Conservation (phyloP, 2,113 vertebrate genomes). For the Macquaria australasica region DNA sequence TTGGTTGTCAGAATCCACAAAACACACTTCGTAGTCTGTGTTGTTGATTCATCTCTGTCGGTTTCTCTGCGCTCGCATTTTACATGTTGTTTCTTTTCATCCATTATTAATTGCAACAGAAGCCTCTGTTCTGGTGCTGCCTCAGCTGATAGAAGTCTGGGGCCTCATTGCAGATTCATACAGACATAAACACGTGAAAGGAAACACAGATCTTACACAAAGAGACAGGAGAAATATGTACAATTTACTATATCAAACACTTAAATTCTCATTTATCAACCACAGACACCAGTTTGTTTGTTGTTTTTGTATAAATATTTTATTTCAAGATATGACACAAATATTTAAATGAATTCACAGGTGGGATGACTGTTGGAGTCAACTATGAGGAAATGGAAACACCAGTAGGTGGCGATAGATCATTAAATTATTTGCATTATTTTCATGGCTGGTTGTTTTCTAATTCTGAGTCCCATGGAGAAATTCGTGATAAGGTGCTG, state of each 20-base stretch:
- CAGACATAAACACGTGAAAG: constrained; percentile 25
- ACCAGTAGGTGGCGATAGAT: constrained; percentile 21
- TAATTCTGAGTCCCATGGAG: neutral
- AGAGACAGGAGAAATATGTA: neutral
- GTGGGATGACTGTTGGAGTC: neutral
- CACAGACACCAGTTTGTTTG: neutral
- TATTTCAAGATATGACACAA: constrained; percentile 73
- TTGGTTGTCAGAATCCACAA: constrained; percentile 28
- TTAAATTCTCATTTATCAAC: constrained; percentile 7
- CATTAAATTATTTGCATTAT: neutral
- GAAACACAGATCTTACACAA: neutral
- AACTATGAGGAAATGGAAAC: neutral
- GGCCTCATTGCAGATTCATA: constrained; percentile 25
- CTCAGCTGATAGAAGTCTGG: constrained; percentile 33
- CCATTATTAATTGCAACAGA: constrained; percentile 59
- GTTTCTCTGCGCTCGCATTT: constrained; percentile 8
- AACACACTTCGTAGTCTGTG: constrained; percentile 32
- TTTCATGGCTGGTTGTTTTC: neutral
- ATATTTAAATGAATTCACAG: constrained; percentile 40
- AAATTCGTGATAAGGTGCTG: neutral
- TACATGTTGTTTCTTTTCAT: constrained; percentile 60
- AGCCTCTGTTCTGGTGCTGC: constrained; percentile 39
- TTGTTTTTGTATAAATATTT: constrained; percentile 73
- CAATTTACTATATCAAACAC: constrained; percentile 9
- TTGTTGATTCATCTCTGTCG: constrained; percentile 43